Evolutionary conservation across 2,888 invertebrate genomes (phyloP).

Genomic region (Drosophila sordidula): DNA sequence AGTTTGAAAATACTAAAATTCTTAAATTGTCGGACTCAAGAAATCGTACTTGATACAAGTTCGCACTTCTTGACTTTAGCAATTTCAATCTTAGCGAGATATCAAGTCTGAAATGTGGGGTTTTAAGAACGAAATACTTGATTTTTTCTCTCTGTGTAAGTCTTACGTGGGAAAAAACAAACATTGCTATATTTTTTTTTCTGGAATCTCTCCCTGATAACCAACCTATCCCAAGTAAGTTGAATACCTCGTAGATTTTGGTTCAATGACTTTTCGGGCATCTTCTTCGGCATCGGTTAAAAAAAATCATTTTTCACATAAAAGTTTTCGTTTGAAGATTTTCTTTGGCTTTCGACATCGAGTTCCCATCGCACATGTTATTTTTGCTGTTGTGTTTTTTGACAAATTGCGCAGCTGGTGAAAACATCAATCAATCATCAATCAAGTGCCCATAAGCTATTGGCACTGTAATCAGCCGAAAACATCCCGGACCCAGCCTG

Average conservation of each 20-base stretch:
- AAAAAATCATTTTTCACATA: constrained; percentile 31
- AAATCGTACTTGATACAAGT: too few species aligned
- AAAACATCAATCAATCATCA: constrained; percentile 77
- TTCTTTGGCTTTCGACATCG: constrained; percentile 25
- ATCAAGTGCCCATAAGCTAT: constrained; percentile 54
- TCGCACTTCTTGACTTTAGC: too few species aligned
- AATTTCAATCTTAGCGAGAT: too few species aligned
- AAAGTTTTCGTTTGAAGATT: constrained; percentile 37
- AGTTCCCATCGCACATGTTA: constrained; percentile 38
- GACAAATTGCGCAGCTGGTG: constrained; percentile 64
- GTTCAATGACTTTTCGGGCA: constrained; percentile 24
- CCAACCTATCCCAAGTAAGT: constrained; percentile 13
- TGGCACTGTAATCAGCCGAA: constrained; percentile 33
- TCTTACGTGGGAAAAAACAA: too few species aligned
- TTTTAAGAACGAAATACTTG: too few species aligned
- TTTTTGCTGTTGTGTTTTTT: constrained; percentile 33
- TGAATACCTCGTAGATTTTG: constrained; percentile 8
- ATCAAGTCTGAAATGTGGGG: too few species aligned
- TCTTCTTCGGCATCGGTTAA: not conserved
- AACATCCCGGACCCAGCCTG: constrained; percentile 22
- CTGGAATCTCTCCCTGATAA: too few species aligned
- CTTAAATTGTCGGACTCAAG: too few species aligned
- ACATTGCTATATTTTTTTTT: too few species aligned
- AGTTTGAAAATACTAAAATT: too few species aligned
- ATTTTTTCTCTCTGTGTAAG: too few species aligned